Evolutionary conservation across 2,797 vertebrate genomes (phyloP), one percentile per base, ranked within the genome.

Genomic region (Luscinia luscinia): DNA sequence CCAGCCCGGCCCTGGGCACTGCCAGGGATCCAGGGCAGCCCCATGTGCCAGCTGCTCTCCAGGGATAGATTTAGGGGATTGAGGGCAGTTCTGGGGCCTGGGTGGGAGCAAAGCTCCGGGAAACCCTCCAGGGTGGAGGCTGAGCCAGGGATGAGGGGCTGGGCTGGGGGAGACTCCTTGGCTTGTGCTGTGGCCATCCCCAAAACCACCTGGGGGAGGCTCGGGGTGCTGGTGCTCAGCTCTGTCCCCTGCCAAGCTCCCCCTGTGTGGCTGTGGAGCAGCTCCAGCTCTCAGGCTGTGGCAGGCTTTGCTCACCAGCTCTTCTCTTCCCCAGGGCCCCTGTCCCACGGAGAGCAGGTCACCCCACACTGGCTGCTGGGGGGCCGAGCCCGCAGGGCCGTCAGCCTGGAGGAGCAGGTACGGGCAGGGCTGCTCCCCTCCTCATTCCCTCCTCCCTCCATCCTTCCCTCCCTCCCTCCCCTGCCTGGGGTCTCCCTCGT

Each of bases 361-460:
- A 96, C 72, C 26, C 97, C 96, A 0, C 92, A 34, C n/a, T 97
- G 97, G 97, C 93, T 97, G 3, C 89, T 95, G 6, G 21, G 89
- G 59, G 95, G 87, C 34, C 94, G 96, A 0, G 41, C 34, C 61
- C 75, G 95, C 16, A 80, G 95, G 57, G 95, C 95, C 0, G 34
- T 75, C 69, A 79, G 91, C 55, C 32, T 76, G 67, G 45, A 59
- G 5, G 82, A 93, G 1, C 74, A 96, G 96, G 97, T 97, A 62
- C 34, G 94, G 27, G 17, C 22, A 6, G 49, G 15, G 57, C 22
- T 0, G 3, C 17, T 17, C 40, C 7, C 24, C 12, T 3, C 51
- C 27, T 28, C 16, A 15, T 18, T 19, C 19, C 43, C 18, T 9
- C 18, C 41, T 45, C 24, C 23, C 30, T 6, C 49, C 27, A 38